Conservation (phyloP, 2,113 vertebrate species). For the human (Homo sapiens) region DNA sequence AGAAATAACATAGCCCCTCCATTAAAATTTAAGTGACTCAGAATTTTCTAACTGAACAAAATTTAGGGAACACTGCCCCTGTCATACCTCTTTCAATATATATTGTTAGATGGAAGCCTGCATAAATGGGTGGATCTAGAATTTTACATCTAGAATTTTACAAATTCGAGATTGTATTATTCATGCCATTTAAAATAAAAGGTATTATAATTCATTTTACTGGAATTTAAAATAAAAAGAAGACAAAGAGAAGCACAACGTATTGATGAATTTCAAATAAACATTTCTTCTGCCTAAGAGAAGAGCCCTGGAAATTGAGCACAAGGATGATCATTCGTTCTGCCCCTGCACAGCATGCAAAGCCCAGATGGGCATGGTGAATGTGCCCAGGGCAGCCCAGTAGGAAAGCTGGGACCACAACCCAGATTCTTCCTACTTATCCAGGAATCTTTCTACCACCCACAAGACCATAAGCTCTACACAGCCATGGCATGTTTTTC, state of each 20-base stretch:
- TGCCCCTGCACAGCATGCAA: accelerated
- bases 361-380: accelerated
- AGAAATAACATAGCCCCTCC: background rate
- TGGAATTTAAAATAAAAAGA: background rate
- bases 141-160: background rate
- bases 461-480: accelerated
- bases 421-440: background rate
- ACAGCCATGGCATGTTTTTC: background rate
- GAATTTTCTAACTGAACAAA: background rate
- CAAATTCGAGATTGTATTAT: background rate
- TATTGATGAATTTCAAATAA: background rate
- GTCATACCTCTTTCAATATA: background rate
- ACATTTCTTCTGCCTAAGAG: background rate
- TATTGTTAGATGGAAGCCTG: background rate
- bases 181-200: background rate
- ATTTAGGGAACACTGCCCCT: background rate
- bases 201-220: background rate
- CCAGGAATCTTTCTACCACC: background rate
- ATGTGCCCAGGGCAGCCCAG: too few relatives aligned
- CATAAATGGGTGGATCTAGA: background rate
- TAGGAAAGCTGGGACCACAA: background rate
- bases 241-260: background rate
- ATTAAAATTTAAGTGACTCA: background rate
- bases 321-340: background rate
- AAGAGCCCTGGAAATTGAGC: background rate